Evolutionary conservation across 1,140 invertebrate genomes (phyloP).

Genomic region (Chymomyza costata): DNA sequence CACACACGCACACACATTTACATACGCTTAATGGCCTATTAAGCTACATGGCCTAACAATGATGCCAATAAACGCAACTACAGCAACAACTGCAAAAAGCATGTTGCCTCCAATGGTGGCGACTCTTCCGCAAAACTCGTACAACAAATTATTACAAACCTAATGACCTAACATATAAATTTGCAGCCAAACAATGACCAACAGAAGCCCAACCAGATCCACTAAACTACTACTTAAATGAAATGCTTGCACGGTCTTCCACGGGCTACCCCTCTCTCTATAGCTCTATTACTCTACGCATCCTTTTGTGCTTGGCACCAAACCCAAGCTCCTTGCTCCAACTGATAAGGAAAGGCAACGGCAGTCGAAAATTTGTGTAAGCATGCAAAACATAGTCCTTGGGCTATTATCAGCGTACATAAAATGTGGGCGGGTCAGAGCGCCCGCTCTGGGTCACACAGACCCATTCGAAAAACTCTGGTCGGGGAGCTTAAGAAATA

Average conservation of each 20-base stretch:
- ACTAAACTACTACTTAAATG: constrained; percentile 1
- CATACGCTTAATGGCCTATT: constrained; percentile 36
- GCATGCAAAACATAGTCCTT: constrained; percentile 38
- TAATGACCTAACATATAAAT: constrained; percentile 68
- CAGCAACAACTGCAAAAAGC: too few species aligned
- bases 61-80: constrained; percentile 53
- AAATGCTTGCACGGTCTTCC: too few species aligned
- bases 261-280: too few species aligned
- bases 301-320: neutral
- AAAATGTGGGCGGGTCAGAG: neutral
- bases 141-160: constrained; percentile 61
- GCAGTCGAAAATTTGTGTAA: constrained; percentile 19
- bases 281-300: too few species aligned
- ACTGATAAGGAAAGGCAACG: neutral
- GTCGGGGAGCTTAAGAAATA: constrained; percentile 35
- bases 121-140: too few species aligned
- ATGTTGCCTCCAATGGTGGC: too few species aligned
- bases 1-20: constrained; percentile 4
- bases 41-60: constrained; percentile 47
- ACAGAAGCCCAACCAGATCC: constrained; percentile 12
- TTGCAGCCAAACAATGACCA: constrained; percentile 38
- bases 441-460: neutral
- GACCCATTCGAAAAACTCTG: too few species aligned
- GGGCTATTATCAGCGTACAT: constrained; percentile 28
- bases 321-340: neutral